phyloP scores from a whole-genome alignment of 1,140 invertebrate genomes.

The Drosophila tropicalis region DNA sequence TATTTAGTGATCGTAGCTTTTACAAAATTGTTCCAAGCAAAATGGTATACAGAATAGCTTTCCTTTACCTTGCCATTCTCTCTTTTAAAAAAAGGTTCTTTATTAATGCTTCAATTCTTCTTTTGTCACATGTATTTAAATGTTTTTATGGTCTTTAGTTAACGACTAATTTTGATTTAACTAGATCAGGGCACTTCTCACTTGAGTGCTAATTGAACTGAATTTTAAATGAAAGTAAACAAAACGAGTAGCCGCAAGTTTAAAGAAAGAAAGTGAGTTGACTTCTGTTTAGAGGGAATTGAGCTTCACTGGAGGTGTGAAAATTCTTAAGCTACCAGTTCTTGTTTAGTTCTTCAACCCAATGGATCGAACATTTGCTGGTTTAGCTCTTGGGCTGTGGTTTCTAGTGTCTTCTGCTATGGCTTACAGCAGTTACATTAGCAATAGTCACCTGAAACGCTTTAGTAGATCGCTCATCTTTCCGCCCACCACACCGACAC shows the following conservation, averaged over 20 bases:
- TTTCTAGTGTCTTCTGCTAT: background rate
- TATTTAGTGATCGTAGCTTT: no score
- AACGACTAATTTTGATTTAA: slow-evolving; percentile 18
- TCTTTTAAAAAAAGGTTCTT: background rate
- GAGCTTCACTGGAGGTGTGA: slow-evolving; percentile 35
- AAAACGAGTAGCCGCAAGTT: slow-evolving; percentile 36
- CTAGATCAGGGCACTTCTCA: slow-evolving; percentile 19
- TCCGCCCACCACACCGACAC: slow-evolving; percentile 73
- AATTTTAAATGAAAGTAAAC: slow-evolving; percentile 40
- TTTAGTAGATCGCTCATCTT: slow-evolving; percentile 73
- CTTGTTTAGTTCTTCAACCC: slow-evolving; percentile 26
- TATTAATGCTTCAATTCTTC: background rate
- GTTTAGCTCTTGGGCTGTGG: background rate
- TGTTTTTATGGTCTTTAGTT: slow-evolving; percentile 1
- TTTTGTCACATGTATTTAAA: slow-evolving; percentile 12
- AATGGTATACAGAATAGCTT: no score
- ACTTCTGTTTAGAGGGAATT: background rate
- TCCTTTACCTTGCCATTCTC: background rate
- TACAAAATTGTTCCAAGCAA: no score
- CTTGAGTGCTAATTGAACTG: slow-evolving; percentile 62
- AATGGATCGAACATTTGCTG: slow-evolving; percentile 30
- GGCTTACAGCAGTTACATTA: background rate
- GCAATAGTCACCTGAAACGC: slow-evolving; percentile 38
- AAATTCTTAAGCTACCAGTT: slow-evolving; percentile 48
- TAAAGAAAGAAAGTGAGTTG: slow-evolving; percentile 55